Evolutionary conservation across 2,888 invertebrate species (phyloP), one percentile per base, ranked within the genome.

Genomic region (Cerceris rybyensis): DNA sequence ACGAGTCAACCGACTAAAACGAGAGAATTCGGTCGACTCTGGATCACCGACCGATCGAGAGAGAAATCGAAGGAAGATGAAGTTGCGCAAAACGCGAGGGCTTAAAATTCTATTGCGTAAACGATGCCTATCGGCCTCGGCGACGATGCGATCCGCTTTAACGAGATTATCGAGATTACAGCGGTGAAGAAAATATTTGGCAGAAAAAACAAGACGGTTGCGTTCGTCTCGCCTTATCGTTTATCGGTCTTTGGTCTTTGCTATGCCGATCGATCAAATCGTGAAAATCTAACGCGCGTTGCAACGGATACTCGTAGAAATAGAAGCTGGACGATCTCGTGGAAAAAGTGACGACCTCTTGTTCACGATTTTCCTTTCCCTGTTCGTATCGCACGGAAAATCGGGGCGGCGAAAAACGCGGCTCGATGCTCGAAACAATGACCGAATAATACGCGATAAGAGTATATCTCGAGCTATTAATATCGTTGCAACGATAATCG

Each of bases 381-480:
- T 13, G 59, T 43, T 61, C 17, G 28, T 17, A 65, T 60, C 67
- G 55, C 65, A 28, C 28, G 28, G 28, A 28, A 28, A 28, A 28
- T 28, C 28, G 28, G 28, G 28, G 4, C 28, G 28, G 28, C 28
- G 28, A 4, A 28, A 28, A 28, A 2, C 28, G 28, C 28, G 1
- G 2, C 2, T 28, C 49, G 63, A n/a, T 16, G 60, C 58, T 43
- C n/a, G 60, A 77, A 72, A 72, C 52, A 66, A 58, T 28, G 61
- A 52, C 64, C 70, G 43, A 59, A 43, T 41, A 75, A 70, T 60
- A 52, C 52, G 57, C 61, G 57, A 66, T 49, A 69, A 16, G 59
- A 68, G 55, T 49, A 49, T 82, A 82, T 80, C 50, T 55, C 4
- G 17, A 49, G 71, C 72, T 84, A 82, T 82, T 80, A 80, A 84